These are phyloP conservation scores for Brotula barbata DNA, from an alignment of 2,797 vertebrate species.

Conservation along the genomic window DNA sequence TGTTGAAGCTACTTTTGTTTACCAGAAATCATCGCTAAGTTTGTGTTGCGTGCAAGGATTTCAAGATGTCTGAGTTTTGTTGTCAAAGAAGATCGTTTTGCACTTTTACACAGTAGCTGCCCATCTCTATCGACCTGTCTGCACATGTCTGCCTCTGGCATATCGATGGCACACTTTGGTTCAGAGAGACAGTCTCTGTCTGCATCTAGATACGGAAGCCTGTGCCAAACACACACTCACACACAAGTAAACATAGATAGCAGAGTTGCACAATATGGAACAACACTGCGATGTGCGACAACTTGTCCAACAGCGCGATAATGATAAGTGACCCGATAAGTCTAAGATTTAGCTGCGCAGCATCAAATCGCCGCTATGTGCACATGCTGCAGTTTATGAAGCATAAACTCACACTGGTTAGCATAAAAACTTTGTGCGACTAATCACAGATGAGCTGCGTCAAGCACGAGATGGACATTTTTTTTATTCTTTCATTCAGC, in stretches of 20 bases:
- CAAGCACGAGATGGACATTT: no score
- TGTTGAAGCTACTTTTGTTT: background rate
- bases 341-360: no score
- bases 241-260: background rate
- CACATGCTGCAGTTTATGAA: no score
- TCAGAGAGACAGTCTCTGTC: constrained; percentile 13
- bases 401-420: no score
- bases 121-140: constrained; percentile 30
- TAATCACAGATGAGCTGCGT: no score
- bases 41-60: constrained; percentile 15
- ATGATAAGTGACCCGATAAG: no score
- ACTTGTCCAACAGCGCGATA: no score
- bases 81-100: constrained; percentile 17
- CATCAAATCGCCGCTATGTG: no score
- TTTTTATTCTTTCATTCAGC: no score
- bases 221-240: background rate
- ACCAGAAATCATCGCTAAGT: background rate
- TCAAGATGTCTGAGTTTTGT: constrained; percentile 23
- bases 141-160: constrained; percentile 8
- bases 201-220: constrained; percentile 4
- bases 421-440: no score
- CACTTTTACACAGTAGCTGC: constrained; percentile 18
- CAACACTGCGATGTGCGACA: no score
- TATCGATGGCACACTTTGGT: constrained; percentile 32
- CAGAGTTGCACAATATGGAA: no score